phyloP scores from a whole-genome alignment of 2,888 invertebrate genomes.

The Acrobasis consociella region DNA sequence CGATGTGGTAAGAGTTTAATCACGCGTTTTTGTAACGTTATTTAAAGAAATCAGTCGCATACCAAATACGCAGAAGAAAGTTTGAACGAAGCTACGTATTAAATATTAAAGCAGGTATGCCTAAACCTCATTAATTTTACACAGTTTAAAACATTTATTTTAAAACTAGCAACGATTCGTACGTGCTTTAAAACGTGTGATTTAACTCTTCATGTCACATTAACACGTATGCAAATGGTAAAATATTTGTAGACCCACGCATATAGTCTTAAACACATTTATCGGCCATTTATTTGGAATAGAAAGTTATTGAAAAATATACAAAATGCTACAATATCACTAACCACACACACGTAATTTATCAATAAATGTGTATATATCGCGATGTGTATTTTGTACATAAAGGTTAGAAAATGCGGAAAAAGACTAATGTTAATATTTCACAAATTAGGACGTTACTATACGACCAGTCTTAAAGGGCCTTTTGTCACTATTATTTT shows the following conservation, averaged over 20 bases:
- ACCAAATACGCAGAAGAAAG: no score
- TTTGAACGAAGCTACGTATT: no score
- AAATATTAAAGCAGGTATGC: no score
- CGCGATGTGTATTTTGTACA: conserved; percentile 62
- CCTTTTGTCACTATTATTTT: neutral
- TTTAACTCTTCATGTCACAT: neutral
- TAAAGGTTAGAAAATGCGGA: conserved; percentile 59
- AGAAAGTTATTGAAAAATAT: conserved; percentile 22
- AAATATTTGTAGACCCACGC: conserved; percentile 18
- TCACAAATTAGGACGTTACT: conserved; percentile 33
- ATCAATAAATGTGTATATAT: conserved; percentile 35
- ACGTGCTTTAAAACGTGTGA: neutral
- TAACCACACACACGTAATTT: conserved; percentile 27
- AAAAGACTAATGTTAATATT: conserved; percentile 54
- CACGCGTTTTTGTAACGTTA: neutral
- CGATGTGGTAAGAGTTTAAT: neutral
- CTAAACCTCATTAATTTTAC: no score
- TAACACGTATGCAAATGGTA: conserved; percentile 8
- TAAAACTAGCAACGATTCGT: neutral
- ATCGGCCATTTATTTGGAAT: conserved; percentile 8
- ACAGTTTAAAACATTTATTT: neutral
- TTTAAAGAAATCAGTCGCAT: no score
- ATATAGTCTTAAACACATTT: conserved; percentile 13
- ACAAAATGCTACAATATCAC: conserved; percentile 26
- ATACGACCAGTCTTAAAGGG: conserved; percentile 21